A percentile compares a stretch with the other conserved stretches of the same genome.
Conservation (phyloP, 1,140 invertebrate species). For the Drosophila obscura region DNA sequence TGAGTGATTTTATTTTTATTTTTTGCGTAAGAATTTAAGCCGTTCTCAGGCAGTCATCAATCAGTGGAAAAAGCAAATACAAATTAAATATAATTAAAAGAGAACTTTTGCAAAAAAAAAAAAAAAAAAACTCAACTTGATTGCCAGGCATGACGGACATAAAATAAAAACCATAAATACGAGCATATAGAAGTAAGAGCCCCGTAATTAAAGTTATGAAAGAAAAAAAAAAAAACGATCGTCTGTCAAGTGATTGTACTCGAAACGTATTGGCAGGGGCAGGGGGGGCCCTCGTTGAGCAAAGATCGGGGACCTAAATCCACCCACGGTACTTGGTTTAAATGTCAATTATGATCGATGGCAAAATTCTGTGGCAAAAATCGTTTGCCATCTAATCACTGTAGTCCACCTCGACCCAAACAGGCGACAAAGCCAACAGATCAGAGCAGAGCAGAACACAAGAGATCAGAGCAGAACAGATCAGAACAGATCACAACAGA, state of each 20-base stretch:
- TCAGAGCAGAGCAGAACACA: neutral
- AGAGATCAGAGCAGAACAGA: neutral
- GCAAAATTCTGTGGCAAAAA: conserved; percentile 11
- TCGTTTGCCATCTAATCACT: conserved; percentile 35
- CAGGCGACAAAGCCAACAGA: conserved; percentile 1
- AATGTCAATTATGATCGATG: conserved; percentile 53
- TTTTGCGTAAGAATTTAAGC: conserved; percentile 5
- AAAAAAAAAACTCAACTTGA: conserved; percentile 3
- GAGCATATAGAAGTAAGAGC: neutral
- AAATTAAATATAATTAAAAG: conserved; percentile 25
- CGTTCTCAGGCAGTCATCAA: conserved; percentile 19
- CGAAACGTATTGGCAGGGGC: too few relatives aligned
- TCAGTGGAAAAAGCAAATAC: conserved; percentile 1
- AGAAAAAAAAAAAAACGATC: too few relatives aligned
- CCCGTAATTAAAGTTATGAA: conserved; percentile 30
- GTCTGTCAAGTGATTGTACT: too few relatives aligned
- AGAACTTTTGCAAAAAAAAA: conserved; percentile 30
- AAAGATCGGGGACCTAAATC: conserved; percentile 5
- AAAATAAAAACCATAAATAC: neutral
- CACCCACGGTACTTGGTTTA: conserved; percentile 30
- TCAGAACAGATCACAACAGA: neutral
- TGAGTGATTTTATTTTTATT: too few relatives aligned
- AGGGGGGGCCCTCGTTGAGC: too few relatives aligned
- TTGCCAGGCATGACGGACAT: conserved; percentile 21
- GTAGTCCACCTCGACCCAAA: conserved; percentile 49